Evolutionary conservation across 2,113 vertebrate genomes (phyloP), one percentile per base, ranked within the genome.

Genomic region (Aldabrachelys gigantea): DNA sequence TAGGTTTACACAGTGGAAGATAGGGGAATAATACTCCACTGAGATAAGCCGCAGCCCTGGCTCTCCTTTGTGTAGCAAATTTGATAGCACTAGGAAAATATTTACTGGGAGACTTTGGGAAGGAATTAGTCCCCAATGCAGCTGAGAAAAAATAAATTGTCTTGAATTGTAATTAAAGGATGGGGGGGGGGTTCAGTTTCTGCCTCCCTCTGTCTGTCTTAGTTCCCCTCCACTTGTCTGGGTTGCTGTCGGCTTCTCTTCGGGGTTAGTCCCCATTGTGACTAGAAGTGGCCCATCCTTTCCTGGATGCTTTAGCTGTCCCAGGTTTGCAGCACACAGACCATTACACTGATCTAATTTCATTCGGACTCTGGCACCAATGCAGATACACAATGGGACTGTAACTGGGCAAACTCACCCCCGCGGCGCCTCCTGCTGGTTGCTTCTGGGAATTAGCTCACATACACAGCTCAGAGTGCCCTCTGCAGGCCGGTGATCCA

Each of bases 1-100:
- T 89, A 47, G 97, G 95, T 97, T 97, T 97, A 92, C 89, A 92
- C 0, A 25, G 93, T 89, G 96, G 89, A 69, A 97, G 94, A 97
- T 85, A 94, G 1, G 80, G 94, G 96, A 94, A 95, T 96, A 96
- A 95, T 72, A 94, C 89, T 85, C 82, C 1, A 3, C 6, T 1
- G 95, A 95, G 97, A 98, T 95, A 94, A 96, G 83, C 89, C 4
- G 91, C 96, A 96, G 96, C 65, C 89, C 94, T 3, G 1, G 82
- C 96, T 95, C 88, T 69, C 38, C 93, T 97, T 97, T 96, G 95
- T 98, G 95, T 25, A 85, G 81, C 75, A 78, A 62, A 94, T 92
- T 91, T 13, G 47, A 93, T 84, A 85, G 96, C 31, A 82, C 57
- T 87, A 95, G 96, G 94, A 93, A 93, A 96, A 95, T 94, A 81